Evolutionary conservation across 1,140 invertebrate species (phyloP).

Genomic region (Monochamus saltuarius): DNA sequence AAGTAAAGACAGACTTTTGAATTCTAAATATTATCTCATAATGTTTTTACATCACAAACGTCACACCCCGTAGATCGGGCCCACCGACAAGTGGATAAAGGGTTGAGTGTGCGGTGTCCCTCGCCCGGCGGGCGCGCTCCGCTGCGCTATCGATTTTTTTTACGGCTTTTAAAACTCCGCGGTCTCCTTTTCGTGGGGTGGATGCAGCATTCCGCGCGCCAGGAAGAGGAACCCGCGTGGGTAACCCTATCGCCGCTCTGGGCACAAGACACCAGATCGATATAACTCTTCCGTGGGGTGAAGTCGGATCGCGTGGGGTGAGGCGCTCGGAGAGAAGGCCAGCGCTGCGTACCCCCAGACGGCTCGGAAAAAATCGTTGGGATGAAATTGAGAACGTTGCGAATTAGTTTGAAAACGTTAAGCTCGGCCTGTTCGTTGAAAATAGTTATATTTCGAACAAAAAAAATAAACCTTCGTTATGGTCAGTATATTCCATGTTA

Average conservation of each 20-base stretch:
- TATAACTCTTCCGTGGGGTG: slow-evolving; percentile 54
- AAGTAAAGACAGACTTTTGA: too few species aligned
- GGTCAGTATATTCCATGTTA: too few species aligned
- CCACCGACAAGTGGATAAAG: slow-evolving; percentile 15
- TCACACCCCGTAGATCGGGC: too few species aligned
- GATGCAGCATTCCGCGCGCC: slow-evolving; percentile 3
- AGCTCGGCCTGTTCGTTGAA: too few species aligned
- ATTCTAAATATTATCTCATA: too few species aligned
- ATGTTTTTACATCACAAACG: too few species aligned
- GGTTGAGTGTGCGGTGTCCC: slow-evolving; percentile 33
- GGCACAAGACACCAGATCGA: slow-evolving; percentile 52
- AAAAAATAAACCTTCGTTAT: too few species aligned
- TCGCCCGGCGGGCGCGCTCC: slow-evolving; percentile 21
- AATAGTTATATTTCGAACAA: too few species aligned
- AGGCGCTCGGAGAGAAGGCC: slow-evolving; percentile 31
- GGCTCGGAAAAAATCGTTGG: background rate
- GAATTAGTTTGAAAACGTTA: too few species aligned
- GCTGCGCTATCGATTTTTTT: slow-evolving; percentile 34
- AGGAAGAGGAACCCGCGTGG: slow-evolving; percentile 38
- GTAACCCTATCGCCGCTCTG: slow-evolving; percentile 51
- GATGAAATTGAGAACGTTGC: too few species aligned
- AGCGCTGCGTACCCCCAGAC: slow-evolving; percentile 21
- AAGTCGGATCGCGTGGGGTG: slow-evolving; percentile 44
- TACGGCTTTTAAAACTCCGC: slow-evolving; percentile 31
- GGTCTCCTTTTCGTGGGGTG: slow-evolving; percentile 12